phyloP scores from a whole-genome alignment of 37 sponge, comb jelly and placozoan genomes.

The Mnemiopsis leidyi region DNA sequence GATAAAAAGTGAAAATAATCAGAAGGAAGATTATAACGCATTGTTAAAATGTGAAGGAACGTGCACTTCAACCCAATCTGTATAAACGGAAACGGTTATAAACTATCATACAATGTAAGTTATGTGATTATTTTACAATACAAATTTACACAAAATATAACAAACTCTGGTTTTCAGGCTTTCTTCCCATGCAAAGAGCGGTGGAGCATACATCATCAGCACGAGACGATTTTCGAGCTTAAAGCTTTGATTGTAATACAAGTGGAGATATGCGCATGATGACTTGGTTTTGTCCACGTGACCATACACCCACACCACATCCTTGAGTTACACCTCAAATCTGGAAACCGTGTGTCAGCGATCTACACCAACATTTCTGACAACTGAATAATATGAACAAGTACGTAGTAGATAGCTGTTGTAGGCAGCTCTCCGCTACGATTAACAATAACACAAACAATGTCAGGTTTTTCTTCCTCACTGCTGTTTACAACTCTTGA shows the following conservation, averaged over 20 bases:
- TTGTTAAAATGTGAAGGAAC: not conserved
- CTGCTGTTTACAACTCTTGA: not conserved
- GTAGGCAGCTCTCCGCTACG: too few relatives aligned
- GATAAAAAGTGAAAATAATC: not conserved
- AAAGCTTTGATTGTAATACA: too few relatives aligned
- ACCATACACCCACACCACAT: too few relatives aligned
- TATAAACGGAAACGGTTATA: not conserved
- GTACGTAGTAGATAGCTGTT: too few relatives aligned
- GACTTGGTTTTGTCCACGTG: too few relatives aligned
- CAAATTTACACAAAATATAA: conserved; percentile 36
- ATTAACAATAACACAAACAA: too few relatives aligned
- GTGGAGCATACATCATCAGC: too few relatives aligned
- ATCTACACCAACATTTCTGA: not conserved
- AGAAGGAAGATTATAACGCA: not conserved
- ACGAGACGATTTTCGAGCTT: too few relatives aligned
- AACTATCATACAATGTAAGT: not conserved
- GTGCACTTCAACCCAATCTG: not conserved
- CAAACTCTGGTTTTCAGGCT: not conserved
- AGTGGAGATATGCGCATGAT: too few relatives aligned
- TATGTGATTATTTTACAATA: not conserved
- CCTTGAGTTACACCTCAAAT: too few relatives aligned
- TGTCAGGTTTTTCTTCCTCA: not conserved
- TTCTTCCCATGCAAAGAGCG: too few relatives aligned
- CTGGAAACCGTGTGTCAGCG: too few relatives aligned
- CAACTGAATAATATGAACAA: not conserved